phyloP scores from a whole-genome alignment of 2,888 invertebrate species.

The Eumacrocentrus americanus region DNA sequence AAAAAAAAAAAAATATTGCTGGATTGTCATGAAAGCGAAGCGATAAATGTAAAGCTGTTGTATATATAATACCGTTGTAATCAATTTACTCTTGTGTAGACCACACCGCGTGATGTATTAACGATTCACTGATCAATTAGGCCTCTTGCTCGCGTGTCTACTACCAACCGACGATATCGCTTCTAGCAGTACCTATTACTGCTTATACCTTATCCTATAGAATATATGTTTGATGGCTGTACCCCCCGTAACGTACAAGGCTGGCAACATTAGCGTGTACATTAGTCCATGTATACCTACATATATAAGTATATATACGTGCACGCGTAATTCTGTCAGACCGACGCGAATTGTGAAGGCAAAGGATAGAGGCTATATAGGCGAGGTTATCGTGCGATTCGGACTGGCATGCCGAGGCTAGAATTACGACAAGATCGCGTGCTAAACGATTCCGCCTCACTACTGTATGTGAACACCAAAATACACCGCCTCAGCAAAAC shows the following conservation, averaged over 20 bases:
- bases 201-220: no score
- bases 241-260: background rate
- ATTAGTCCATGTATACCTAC: background rate
- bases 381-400: slow-evolving; percentile 27
- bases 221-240: no score
- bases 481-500: slow-evolving; percentile 39
- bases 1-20: no score
- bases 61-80: slow-evolving; percentile 33
- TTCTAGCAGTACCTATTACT: background rate
- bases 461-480: slow-evolving; percentile 32
- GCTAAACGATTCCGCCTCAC: slow-evolving; percentile 54
- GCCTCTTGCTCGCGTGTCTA: slow-evolving; percentile 20
- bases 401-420: slow-evolving; percentile 43
- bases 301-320: background rate
- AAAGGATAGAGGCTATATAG: background rate
- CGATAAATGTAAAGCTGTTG: background rate
- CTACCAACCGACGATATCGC: background rate
- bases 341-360: background rate
- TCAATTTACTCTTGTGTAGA: slow-evolving; percentile 36
- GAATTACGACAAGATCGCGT: slow-evolving; percentile 60
- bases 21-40: no score
- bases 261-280: background rate
- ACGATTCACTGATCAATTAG: slow-evolving; percentile 45
- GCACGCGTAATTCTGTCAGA: background rate
- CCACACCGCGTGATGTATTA: slow-evolving; percentile 38